Base-by-base conservation (phyloP, 2,888 invertebrate genomes). In the Eupeodes luniger region DNA sequence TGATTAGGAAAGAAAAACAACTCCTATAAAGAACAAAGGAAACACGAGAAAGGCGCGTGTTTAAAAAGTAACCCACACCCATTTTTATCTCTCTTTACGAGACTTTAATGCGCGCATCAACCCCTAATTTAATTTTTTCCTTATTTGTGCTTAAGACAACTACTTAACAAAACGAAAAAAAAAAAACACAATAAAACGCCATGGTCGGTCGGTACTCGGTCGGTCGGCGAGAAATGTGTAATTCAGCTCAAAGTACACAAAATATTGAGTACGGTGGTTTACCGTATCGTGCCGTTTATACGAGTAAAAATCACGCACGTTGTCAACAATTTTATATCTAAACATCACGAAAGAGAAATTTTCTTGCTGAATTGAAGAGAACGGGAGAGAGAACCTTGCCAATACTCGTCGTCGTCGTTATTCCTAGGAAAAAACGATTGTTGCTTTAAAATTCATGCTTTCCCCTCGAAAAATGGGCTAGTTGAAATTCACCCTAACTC, bases 81-180 rank as follows among this genome's bases (percentile, higher is more conserved):
- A 69, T 81, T 59, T 80, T 64, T 87, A 44, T 79, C 80, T 62
- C 77, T 66, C 27, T 47, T 66, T 11, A 44, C n/a, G 77, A 59
- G 27, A 27, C 59, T 70, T 75, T 78, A 16, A 85, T 85, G 81
- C 75, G 78, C 81, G 70, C 81, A 81, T 81, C 85, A 88, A 81
- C 88, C 88, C 85, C 85, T 88, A 85, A 85, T 81, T 81, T 81
- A 81, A 88, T 85, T 69, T 77, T 75, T 81, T 84, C 57, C 87
- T 83, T 83, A 70, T 86, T 84, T 72, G 55, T 64, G 49, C 70
- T 78, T 75, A 84, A 77, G 44, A 49, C 64, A 74, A 27, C 27
- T 27, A 27, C 27, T 27, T 27, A 82, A 53, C 62, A 62, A 62
- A 75, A 53, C 27, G 2, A 1, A 57, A 34, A 36, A 6, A 16